Percentiles rank a stretch among this genome's conserved stretches.
These are phyloP conservation scores for rat (Rattus norvegicus) DNA, from an alignment of 2,113 vertebrate species.

Conservation along the genomic window GRCr8 NC_086021.1:41065501-41066000, in stretches of 20 bases:
- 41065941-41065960: background rate
- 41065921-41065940: background rate
- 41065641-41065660: background rate
- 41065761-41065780: background rate
- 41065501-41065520: slow-evolving; percentile 8
- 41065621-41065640: background rate
- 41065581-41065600: background rate
- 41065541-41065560: background rate
- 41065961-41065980: background rate
- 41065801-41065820: background rate
- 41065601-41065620: background rate
- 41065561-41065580: background rate
- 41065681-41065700: background rate
- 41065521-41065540: background rate
- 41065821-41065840: background rate
- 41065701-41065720: background rate
- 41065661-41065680: background rate
- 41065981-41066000: background rate
- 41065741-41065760: background rate
- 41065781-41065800: background rate
- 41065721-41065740: background rate
- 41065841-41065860: background rate
- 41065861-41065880: background rate
- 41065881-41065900: background rate
- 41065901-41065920: background rate